These are phyloP conservation scores for Caranx melampygus DNA, from an alignment of 2,113 vertebrate genomes.

Conservation along the genomic window DNA sequence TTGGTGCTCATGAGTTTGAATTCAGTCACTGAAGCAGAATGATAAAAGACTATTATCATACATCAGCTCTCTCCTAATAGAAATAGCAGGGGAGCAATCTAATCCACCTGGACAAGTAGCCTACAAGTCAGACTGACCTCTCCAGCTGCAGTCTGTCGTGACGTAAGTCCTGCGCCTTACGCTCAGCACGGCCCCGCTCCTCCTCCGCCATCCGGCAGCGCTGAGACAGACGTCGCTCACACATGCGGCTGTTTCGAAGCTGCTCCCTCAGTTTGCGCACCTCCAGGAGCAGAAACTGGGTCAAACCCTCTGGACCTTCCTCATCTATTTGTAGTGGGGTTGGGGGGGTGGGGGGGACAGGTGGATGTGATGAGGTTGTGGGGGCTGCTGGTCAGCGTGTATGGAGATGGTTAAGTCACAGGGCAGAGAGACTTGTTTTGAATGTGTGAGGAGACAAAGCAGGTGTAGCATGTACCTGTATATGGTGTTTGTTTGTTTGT, in stretches of 20 bases:
- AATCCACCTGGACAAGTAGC: too few relatives aligned
- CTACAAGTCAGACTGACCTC: conserved; percentile 68
- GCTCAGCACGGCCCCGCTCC: conserved; percentile 86
- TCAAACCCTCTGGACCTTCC: conserved; percentile 94
- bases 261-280: conserved; percentile 91
- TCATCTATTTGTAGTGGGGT: conserved; percentile 81
- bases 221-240: conserved; percentile 89
- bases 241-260: conserved; percentile 86
- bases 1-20: neutral
- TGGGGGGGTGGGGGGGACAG: neutral
- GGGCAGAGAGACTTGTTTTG: neutral
- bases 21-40: too few relatives aligned
- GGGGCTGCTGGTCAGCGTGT: neutral
- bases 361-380: neutral
- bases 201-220: conserved; percentile 90
- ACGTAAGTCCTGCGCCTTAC: conserved; percentile 86
- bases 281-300: conserved; percentile 95
- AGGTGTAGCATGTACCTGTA: neutral
- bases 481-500: neutral
- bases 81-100: too few relatives aligned
- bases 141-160: conserved; percentile 88
- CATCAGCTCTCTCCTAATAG: too few relatives aligned
- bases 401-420: neutral
- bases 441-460: neutral
- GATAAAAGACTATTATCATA: too few relatives aligned